A percentile compares a stretch with the other conserved stretches of the same genome.
These are phyloP conservation scores for Candoia aspera DNA, from an alignment of 2,113 vertebrate species.

Conservation along the genomic window DNA sequence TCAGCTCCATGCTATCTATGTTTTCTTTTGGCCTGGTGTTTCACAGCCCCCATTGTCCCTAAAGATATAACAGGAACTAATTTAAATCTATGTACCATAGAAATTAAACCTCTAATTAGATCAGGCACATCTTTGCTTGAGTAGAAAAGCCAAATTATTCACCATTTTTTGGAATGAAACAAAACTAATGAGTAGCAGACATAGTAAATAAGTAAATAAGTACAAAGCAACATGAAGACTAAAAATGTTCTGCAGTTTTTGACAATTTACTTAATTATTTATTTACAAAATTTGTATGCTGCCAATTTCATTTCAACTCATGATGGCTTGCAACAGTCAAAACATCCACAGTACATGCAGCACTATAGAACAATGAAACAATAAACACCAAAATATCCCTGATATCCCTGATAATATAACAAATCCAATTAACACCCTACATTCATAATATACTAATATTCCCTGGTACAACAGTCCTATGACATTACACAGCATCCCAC, in stretches of 20 bases:
- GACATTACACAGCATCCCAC: background rate
- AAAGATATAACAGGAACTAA: conserved; percentile 51
- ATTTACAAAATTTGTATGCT: background rate
- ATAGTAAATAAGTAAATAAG: conserved; percentile 51
- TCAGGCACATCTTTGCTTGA: conserved; percentile 47
- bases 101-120: conserved; percentile 67
- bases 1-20: conserved; percentile 28
- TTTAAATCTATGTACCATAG: conserved; percentile 44
- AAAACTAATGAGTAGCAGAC: conserved; percentile 51
- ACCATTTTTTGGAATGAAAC: conserved; percentile 44
- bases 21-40: conserved; percentile 34
- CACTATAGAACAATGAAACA: background rate
- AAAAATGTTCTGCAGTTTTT: conserved; percentile 35
- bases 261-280: conserved; percentile 7
- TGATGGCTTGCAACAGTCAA: background rate
- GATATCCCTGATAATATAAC: background rate
- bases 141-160: conserved; percentile 45
- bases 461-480: background rate
- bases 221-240: conserved; percentile 48
- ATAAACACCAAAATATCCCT: background rate
- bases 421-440: background rate
- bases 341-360: background rate
- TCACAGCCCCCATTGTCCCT: conserved; percentile 4
- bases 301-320: background rate
- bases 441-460: background rate